Evolutionary conservation across 2,113 vertebrate genomes (phyloP), one percentile per base, ranked within the genome.

Genomic region (Epinephelus moara): DNA sequence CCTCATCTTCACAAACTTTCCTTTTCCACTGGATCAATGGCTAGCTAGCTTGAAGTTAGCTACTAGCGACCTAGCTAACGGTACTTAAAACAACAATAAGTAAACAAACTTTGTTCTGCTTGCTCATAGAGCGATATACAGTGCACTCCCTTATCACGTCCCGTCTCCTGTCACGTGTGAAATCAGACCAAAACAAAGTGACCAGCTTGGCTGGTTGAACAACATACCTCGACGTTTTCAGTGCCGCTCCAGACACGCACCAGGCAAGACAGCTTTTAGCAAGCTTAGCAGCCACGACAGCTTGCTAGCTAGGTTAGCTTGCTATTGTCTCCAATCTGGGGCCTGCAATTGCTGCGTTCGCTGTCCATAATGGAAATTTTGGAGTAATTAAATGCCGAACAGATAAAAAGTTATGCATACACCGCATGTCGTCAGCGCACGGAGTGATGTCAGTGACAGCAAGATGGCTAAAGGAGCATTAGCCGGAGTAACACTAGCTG

Each of bases 301-400:
- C 56, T 45, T 3, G 88, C 84, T 89, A 88, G 89, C 83, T 50
- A 11, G 56, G 80, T 71, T 93, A 91, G 91, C 92, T 56, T 56
- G 87, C 88, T 90, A 92, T 94, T 94, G 93, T 94, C 88, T 92
- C 85, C 85, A 71, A 57, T 47, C 84, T 85, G 83, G 78, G 94
- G 95, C 94, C 95, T 95, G 87, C 88, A 90, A 33, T 89, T 86
- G 79, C 90, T 91, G 67, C 91, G 86, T 80, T 93, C 81, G 82
- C 88, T 88, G 56, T 77, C 85, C 93, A 92, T 92, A 37, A 45
- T 84, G 27, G 52, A 60, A 52, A 61, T 25, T 11, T 11, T 49
- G 68, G 19, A 8, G 52, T 45, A 62, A 69, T 61, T 81, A 77
- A 56, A 72, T 27, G 79, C 72, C 69, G 50, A 12, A 49, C 18